These are phyloP conservation scores for Pachyseris speciosa DNA, from an alignment of 64 coral and sea anemone species.

Conservation along the genomic window DNA sequence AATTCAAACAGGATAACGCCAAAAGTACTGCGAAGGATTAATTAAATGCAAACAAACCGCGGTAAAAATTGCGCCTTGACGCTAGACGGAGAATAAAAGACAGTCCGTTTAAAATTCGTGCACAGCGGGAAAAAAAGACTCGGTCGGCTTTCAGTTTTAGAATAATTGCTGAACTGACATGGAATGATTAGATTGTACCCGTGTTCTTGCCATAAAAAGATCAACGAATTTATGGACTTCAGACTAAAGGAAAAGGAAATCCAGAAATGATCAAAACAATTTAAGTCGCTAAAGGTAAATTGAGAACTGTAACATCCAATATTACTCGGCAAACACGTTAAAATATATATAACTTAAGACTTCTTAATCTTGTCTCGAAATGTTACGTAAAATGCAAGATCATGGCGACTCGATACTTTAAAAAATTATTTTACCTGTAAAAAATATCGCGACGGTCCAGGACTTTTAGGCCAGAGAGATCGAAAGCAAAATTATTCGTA, in stretches of 20 bases:
- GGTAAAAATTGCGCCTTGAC: not conserved
- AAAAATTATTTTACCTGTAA: not conserved
- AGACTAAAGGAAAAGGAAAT: not conserved
- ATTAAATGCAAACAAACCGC: constrained; percentile 13
- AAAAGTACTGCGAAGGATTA: not conserved
- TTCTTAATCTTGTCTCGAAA: not conserved
- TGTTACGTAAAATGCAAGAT: not conserved
- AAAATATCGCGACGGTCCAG: not conserved
- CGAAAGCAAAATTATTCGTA: not conserved
- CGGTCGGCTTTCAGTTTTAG: too few species aligned
- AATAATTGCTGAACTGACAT: not conserved
- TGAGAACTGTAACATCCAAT: not conserved
- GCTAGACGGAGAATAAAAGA: not conserved
- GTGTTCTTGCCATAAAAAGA: not conserved
- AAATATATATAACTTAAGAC: not conserved
- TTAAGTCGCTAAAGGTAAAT: not conserved
- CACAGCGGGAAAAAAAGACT: not conserved
- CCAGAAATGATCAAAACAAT: not conserved
- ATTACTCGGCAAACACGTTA: constrained; percentile 18
- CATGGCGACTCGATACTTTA: not conserved
- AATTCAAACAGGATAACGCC: not conserved
- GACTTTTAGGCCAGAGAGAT: not conserved
- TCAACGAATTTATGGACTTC: not conserved
- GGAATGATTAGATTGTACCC: not conserved
- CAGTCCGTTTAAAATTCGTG: not conserved